Base-by-base conservation (phyloP, 2,113 vertebrate species). In the Lagopus muta region DNA sequence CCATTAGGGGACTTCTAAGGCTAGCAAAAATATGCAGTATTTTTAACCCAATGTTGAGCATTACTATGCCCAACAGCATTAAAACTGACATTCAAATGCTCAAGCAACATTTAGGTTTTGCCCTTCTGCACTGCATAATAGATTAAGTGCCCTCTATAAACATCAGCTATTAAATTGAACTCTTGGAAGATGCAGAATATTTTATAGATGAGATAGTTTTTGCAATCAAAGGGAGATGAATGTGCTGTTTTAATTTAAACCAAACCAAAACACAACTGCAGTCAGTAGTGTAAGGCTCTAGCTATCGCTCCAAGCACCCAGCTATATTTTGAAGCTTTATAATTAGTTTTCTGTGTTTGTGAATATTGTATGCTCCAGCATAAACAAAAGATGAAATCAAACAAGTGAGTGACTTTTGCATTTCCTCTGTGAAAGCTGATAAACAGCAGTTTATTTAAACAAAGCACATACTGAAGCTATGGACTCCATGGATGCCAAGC, bases 371-470 rank as follows among this genome's bases (percentile, higher is more conserved):
- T 87, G 80, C 45, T 89, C 48, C 62, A 73, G 43, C 13, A 52
- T 62, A 95, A 82, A 87, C 74, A 88, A 24, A 75, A 54, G 77
- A 89, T 61, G 16, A 85, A 93, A 89, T 84, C 78, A 82, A 91
- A 65, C 34, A 86, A 82, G 38, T 54, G 20, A 2, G 40, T 91
- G 50, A 79, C 55, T 85, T 76, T 7, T 88, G 82, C 92, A 77
- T 89, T 96, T 95, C 85, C 90, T 87, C 69, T 60, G 64, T 48
- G 60, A 88, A 89, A 77, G 50, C 47, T 34, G 50, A 89, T 87
- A 82, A 92, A 94, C 50, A 87, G 45, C 85, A 91, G 64, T 64
- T 94, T 73, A 75, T 94, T 89, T 92, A 96, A 89, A 93, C 82
- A 94, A 84, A 91, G 81, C 78, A 92, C 87, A 94, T 87, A 73